Percentiles rank a stretch among this genome's conserved stretches.
Evolutionary conservation across 1,140 invertebrate species (phyloP).

Genomic region (Drosophila tropicalis): DNA sequence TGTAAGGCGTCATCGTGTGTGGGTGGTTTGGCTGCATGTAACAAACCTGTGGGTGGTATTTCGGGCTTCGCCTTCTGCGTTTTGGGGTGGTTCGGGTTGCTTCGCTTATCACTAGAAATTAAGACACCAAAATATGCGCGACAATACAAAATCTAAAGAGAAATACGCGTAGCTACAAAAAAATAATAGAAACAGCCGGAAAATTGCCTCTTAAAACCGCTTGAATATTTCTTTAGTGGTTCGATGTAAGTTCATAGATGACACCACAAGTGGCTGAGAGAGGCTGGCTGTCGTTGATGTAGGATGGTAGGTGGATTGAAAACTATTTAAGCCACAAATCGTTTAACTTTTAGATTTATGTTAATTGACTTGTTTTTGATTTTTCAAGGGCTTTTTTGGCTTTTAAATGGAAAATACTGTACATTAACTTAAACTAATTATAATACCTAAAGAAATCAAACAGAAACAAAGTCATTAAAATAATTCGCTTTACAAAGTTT

Average conservation of each 20-base stretch:
- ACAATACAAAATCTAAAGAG: constrained; percentile 17
- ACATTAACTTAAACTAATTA: too few species aligned
- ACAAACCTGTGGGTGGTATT: constrained; percentile 2
- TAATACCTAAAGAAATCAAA: too few species aligned
- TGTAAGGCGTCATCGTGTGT: constrained; percentile 22
- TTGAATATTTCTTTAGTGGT: constrained; percentile 5
- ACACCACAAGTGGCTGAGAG: neutral
- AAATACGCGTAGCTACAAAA: neutral
- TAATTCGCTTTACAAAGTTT: too few species aligned
- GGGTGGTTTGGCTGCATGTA: neutral
- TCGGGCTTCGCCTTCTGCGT: neutral
- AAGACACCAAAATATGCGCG: constrained; percentile 56
- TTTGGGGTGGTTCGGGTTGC: constrained; percentile 11
- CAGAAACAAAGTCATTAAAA: too few species aligned
- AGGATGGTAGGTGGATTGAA: neutral
- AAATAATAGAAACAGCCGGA: constrained; percentile 42
- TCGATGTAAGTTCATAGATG: constrained; percentile 19
- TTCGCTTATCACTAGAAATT: constrained; percentile 73
- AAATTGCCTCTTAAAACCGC: constrained; percentile 37
- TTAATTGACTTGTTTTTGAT: constrained; percentile 7
- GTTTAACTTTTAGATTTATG: constrained; percentile 33
- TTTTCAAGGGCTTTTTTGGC: neutral
- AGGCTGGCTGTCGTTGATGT: too few species aligned
- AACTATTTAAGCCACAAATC: constrained; percentile 45
- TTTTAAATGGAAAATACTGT: neutral